Conservation (phyloP, 1,140 invertebrate genomes). For the Notospermus geniculatus region DNA sequence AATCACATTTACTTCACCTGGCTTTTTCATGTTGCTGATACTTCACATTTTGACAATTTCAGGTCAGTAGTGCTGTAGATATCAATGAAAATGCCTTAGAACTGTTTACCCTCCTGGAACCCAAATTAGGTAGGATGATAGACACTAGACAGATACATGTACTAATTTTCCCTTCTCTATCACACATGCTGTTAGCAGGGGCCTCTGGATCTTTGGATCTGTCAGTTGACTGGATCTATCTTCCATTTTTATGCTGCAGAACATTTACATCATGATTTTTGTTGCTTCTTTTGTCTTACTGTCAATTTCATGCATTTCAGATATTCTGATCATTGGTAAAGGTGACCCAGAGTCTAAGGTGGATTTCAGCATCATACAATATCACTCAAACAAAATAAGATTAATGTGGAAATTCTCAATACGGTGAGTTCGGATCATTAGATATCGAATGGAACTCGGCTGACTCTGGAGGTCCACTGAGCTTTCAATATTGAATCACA, state of each 20-base stretch:
- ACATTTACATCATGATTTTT: too few relatives aligned
- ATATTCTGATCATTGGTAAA: conserved; percentile 76
- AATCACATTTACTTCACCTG: too few relatives aligned
- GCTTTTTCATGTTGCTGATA: too few relatives aligned
- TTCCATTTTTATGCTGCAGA: too few relatives aligned
- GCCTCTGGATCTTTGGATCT: neutral
- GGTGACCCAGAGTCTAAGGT: conserved; percentile 60
- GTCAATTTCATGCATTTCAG: conserved; percentile 48
- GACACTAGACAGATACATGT: too few relatives aligned
- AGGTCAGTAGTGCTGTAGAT: conserved; percentile 59
- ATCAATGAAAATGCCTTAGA: conserved; percentile 74
- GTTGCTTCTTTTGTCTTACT: conserved; percentile 6
- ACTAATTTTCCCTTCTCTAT: neutral
- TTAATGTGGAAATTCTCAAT: conserved; percentile 71
- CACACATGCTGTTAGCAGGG: too few relatives aligned
- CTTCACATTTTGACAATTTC: conserved; percentile 18
- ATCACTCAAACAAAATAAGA: conserved; percentile 61
- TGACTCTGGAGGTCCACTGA: too few relatives aligned
- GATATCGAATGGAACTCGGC: too few relatives aligned
- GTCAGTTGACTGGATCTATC: too few relatives aligned
- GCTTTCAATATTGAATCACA: too few relatives aligned
- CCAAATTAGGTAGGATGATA: conserved; percentile 67
- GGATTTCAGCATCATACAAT: conserved; percentile 56
- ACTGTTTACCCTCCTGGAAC: conserved; percentile 76
- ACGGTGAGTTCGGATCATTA: conserved; percentile 54